phyloP scores from a whole-genome alignment of 2,888 invertebrate species.

The Mesodorylaimus sp. region DNA sequence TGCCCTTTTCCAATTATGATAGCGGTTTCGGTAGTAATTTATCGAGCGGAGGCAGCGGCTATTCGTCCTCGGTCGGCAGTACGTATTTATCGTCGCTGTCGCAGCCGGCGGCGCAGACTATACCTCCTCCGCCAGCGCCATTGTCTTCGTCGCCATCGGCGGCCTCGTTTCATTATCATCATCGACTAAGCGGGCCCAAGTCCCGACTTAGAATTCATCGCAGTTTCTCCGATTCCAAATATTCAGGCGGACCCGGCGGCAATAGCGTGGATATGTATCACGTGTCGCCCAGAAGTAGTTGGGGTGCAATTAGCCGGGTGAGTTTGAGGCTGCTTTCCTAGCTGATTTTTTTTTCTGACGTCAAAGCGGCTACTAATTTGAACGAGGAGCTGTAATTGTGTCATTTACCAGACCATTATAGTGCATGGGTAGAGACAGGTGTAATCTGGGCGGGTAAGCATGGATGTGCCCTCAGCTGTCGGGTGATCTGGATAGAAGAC shows the following conservation, averaged over 20 bases:
- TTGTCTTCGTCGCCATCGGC: too few relatives aligned
- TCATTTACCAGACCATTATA: too few relatives aligned
- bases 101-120: neutral
- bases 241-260: neutral
- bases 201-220: constrained; percentile 4
- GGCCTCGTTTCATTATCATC: too few relatives aligned
- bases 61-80: neutral
- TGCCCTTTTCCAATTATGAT: constrained; percentile 12
- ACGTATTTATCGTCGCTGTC: constrained; percentile 14
- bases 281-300: neutral
- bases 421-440: too few relatives aligned
- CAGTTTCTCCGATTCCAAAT: constrained; percentile 10
- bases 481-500: too few relatives aligned
- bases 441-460: too few relatives aligned
- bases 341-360: neutral
- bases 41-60: constrained; percentile 20
- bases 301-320: neutral
- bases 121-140: neutral
- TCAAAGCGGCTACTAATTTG: neutral
- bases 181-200: neutral
- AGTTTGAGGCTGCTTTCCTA: neutral
- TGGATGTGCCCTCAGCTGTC: too few relatives aligned
- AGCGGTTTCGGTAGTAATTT: constrained; percentile 25
- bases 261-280: neutral
- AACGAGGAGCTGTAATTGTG: too few relatives aligned